Base-by-base conservation (phyloP, 2,113 vertebrate genomes). In the Carollia perspicillata region DNA sequence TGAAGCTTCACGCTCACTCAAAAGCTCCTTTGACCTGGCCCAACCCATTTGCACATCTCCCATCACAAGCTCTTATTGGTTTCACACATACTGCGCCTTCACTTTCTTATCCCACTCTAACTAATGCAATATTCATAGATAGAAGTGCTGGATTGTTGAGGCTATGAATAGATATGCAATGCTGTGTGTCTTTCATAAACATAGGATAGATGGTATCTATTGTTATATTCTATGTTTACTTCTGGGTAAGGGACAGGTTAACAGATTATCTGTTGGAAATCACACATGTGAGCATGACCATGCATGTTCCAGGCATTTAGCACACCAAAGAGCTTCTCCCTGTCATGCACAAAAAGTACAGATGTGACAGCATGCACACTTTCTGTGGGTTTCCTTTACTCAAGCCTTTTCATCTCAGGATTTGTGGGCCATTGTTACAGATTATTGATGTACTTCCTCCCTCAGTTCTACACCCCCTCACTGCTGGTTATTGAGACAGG, bases 381-480 rank as follows among this genome's bases (percentile, higher is more conserved):
- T n/a, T 58, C 8, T 35, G 37, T 5, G 14, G 4, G 20, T 44
- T 83, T 78, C 40, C n/a, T 6, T 90, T 49, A 72, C 1, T 44
- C 5, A 5, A 17, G 5, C 8, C 40, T 55, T n/a, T 10, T 28
- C 33, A 42, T 55, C 23, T 60, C 26, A 16, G 35, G 35, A 17
- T 44, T 72, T 44, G 16, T 26, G 2, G 3, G 11, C 6, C 51
- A 11, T 30, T 26, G 3, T 49, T 16, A 28, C 12, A 55, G 49
- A 72, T 28, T 26, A 10, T 28, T 28, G 58, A 60, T 28, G 26
- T 60, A 28, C 58, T 60, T 23, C 22, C 0, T 49, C 53, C 16
- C 23, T 78, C n/a, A 8, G 5, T 12, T 33, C 6, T 51, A 26
- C 3, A 7, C 4, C 4, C 6, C 2, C 2, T 8, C 1, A 5